Conservation (phyloP, 2,888 invertebrate species). For the Drosophila kambysellisi region DNA sequence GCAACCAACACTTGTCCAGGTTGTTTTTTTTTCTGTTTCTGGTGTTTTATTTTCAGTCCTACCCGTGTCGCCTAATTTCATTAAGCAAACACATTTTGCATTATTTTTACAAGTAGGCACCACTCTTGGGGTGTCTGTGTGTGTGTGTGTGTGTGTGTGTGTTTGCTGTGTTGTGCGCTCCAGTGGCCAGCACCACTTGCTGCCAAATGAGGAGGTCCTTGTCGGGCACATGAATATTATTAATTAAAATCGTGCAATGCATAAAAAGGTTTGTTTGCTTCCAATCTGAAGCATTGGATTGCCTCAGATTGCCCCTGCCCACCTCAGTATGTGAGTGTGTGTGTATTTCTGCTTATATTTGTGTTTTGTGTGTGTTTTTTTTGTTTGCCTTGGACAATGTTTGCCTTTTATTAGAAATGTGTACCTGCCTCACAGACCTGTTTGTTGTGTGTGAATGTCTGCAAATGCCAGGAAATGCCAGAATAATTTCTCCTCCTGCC, state of each 20-base stretch:
- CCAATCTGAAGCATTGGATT: conserved; percentile 43
- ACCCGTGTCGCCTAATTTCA: conserved; percentile 59
- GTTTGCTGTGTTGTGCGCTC: conserved; percentile 27
- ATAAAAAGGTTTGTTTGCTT: conserved; percentile 69
- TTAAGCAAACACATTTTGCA: conserved; percentile 61
- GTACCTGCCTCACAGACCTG: conserved; percentile 32
- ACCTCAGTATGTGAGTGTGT: conserved; percentile 2
- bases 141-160: conserved; percentile 18
- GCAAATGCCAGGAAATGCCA: conserved; percentile 26
- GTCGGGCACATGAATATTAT: conserved; percentile 65
- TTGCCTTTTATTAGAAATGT: conserved; percentile 73
- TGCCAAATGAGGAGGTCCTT: conserved; percentile 24
- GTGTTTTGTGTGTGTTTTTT: conserved; percentile 48
- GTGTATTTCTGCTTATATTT: conserved; percentile 19
- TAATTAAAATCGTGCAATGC: conserved; percentile 82
- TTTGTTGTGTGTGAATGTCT: conserved; percentile 15
- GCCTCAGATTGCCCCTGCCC: conserved; percentile 28
- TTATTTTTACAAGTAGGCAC: conserved; percentile 12
- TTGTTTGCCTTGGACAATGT: conserved; percentile 68
- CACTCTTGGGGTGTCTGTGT: conserved; percentile 8
- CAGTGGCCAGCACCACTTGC: conserved; percentile 7
- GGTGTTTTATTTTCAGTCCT: conserved; percentile 1
- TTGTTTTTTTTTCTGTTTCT: neutral
- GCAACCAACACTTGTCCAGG: conserved; percentile 17
- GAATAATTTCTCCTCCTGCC: conserved; percentile 19